A percentile compares a stretch with the other conserved stretches of the same genome.
Evolutionary conservation across 1,140 invertebrate genomes (phyloP).

Genomic region (Philopotamus ludificatus): DNA sequence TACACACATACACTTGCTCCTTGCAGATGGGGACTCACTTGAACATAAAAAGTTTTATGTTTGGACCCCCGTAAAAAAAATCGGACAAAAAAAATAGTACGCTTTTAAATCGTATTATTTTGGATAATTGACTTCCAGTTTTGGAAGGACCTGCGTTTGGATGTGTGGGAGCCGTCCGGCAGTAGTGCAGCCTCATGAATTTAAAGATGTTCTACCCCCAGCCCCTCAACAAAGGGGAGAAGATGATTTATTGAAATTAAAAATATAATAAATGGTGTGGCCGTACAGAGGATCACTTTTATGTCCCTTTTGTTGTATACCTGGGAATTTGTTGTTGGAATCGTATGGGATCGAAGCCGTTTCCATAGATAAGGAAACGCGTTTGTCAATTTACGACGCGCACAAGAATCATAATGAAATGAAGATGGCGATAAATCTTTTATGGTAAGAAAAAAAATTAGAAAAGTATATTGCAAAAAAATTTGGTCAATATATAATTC

Average conservation of each 20-base stretch:
- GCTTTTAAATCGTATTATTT: constrained; percentile 42
- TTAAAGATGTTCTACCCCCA: constrained; percentile 34
- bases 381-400: background rate
- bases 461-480: no score
- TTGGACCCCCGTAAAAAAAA: constrained; percentile 21
- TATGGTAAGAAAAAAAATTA: no score
- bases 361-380: constrained; percentile 19
- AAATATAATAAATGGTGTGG: constrained; percentile 43
- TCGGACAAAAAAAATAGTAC: constrained; percentile 23
- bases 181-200: constrained; percentile 38
- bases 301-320: constrained; percentile 39
- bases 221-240: constrained; percentile 36
- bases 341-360: constrained; percentile 2
- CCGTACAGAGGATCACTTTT: constrained; percentile 39
- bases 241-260: constrained; percentile 43
- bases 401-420: no score
- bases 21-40: constrained; percentile 22
- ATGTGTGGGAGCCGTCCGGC: constrained; percentile 29
- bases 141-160: constrained; percentile 7
- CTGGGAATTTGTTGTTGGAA: constrained; percentile 14
- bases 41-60: constrained; percentile 14
- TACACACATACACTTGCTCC: constrained; percentile 17
- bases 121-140: constrained; percentile 41
- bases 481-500: no score
- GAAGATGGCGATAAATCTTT: no score